phyloP scores from a whole-genome alignment of 2,888 invertebrate genomes.

The Drosophila mayaguana region DNA sequence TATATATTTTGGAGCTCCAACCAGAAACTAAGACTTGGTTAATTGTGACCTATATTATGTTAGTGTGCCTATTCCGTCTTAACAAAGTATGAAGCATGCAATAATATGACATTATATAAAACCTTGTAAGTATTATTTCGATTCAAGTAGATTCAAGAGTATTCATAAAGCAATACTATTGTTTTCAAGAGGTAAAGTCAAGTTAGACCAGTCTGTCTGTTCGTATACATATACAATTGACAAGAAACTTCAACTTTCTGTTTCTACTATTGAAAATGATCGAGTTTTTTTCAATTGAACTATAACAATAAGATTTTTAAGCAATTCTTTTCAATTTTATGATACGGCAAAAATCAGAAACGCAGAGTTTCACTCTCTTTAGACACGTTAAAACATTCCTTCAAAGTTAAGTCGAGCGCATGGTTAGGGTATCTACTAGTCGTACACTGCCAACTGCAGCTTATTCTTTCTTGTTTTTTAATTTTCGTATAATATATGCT shows the following conservation, averaged over 20 bases:
- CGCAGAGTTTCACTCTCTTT: not conserved
- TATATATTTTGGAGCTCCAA: not conserved
- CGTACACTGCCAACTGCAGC: not conserved
- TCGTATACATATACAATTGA: not conserved
- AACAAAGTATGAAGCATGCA: not conserved
- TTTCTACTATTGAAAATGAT: not conserved
- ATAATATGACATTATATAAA: not conserved
- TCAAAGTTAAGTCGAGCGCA: not conserved
- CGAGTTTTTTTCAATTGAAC: not conserved
- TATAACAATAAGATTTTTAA: not conserved
- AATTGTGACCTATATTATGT: too few relatives aligned
- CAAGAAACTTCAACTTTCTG: not conserved
- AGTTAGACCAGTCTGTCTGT: not conserved
- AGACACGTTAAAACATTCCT: not conserved
- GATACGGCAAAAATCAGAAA: not conserved
- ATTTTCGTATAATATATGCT: not conserved
- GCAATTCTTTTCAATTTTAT: not conserved
- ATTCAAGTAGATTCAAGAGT: not conserved
- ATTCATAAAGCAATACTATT: too few relatives aligned
- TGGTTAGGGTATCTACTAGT: slow-evolving; percentile 3
- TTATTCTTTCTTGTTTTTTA: not conserved
- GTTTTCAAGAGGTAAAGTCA: not conserved
- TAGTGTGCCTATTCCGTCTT: too few relatives aligned
- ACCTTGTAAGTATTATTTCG: not conserved
- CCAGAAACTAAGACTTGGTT: not conserved